Percentiles rank a stretch among this genome's conserved stretches.
These are phyloP conservation scores for Garrulus glandarius DNA, from an alignment of 2,797 vertebrate genomes.

Conservation along the genomic window DNA sequence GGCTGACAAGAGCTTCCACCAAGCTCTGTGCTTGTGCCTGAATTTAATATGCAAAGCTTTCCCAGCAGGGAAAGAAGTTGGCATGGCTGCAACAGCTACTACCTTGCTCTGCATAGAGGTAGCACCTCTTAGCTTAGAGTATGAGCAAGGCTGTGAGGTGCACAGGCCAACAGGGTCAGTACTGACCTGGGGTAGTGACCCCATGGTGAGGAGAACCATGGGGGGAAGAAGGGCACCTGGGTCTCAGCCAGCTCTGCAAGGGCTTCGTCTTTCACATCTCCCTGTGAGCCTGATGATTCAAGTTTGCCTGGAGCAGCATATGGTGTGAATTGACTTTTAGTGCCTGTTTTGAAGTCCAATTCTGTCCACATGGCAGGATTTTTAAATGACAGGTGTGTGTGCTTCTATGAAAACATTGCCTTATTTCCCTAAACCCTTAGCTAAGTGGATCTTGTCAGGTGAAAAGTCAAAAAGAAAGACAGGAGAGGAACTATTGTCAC, in stretches of 20 bases:
- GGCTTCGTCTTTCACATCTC: accelerated
- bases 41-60: not conserved
- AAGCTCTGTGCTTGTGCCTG: not conserved
- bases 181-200: not conserved
- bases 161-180: not conserved
- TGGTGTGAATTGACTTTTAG: not conserved
- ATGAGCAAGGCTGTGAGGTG: accelerated
- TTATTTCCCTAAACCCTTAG: not conserved
- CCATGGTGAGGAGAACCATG: accelerated
- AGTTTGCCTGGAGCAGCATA: not conserved
- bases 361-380: not conserved
- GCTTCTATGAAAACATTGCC: not conserved
- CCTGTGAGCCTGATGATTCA: accelerated
- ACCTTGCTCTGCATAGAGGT: not conserved
- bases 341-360: not conserved
- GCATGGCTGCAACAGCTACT: not conserved
- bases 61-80: not conserved
- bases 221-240: not conserved
- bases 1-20: not conserved
- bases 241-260: not conserved
- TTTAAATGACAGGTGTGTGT: not conserved
- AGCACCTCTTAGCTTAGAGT: not conserved
- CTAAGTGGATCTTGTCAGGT: not conserved
- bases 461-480: not conserved
- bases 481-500: not conserved